Base-by-base conservation (phyloP, 2,797 vertebrate species). In the Cossypha caffra region DNA sequence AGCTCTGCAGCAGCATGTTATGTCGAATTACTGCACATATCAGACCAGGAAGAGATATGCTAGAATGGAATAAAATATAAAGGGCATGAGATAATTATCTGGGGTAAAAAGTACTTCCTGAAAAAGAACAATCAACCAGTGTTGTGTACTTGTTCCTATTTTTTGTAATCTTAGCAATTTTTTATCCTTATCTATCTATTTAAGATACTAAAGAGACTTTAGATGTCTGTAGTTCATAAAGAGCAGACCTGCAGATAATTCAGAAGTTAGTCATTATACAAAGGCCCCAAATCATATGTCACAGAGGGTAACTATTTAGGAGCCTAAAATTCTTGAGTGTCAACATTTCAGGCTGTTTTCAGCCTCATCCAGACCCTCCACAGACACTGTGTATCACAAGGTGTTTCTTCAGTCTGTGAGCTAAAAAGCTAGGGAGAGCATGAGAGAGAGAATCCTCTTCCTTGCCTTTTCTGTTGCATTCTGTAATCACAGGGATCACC, bases 291-390 rank as follows among this genome's bases (percentile, higher is more conserved):
- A 63, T 40, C 48, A 31, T 57, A 42, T 59, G 4, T 52, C 18
- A 52, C 17, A 85, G 20, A 82, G 4, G 4, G 6, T 6, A 68
- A 69, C 8, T 38, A 33, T 29, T 47, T 24, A 75, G 12, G 11
- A 75, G 33, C 6, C 9, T 63, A 51, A 63, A 85, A 57, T 68
- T 52, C 24, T 52, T 64, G 5, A 42, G 3, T 51, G 24, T n/a
- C 74, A 89, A 28, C 7, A 23, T 37, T 69, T 50, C 9, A 61
- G 5, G 0, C 7, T 31, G 3, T 54, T 13, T 62, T 77, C 26
- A 86, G 1, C 11, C 13, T 66, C 1, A 0, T 3, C 5, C 13
- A 85, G 9, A 48, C 3, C 13, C 38, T 88, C 29, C 35, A 61
- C 5, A 42, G 43, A 45, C 9, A 16, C 10, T 11, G 20, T 31